Base-by-base conservation (phyloP, 2,888 invertebrate species). In the Physocephala rufipes region DNA sequence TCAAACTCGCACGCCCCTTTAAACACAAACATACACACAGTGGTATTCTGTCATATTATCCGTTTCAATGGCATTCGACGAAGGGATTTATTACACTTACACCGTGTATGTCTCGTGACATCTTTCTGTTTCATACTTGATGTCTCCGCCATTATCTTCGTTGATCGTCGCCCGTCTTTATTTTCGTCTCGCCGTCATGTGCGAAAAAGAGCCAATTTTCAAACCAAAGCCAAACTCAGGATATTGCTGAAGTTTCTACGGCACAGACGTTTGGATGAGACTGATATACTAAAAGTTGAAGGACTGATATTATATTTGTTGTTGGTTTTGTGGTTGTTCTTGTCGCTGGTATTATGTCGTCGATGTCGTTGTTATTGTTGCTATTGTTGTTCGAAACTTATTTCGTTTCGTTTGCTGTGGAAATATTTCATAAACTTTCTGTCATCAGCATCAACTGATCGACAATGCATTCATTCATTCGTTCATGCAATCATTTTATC, bases 241-340 rank as follows among this genome's bases (percentile, higher is more conserved):
- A 64, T 49, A 64, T 64, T 64, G 47, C 49, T 26, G 49, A 64
- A 64, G 64, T 64, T 64, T 64, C 47, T 26, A 28, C 24, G 26
- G 58, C 58, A 15, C 24, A 21, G 26, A 55, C 24, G 53, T 2
- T 36, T 9, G 9, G 36, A 4, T 9, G 36, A 36, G 9, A 9
- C 36, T 36, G 36, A 4, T 36, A 9, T 9, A 7, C 4, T 4
- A 36, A 36, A 36, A 9, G 36, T 36, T 36, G 36, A 36, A 9
- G 9, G 36, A 36, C 36, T 36, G 36, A 36, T 36, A 36, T 36
- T 36, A 9, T 4, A 7, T 36, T 36, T 36, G 36, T 9, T 36
- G 36, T 36, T 36, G 36, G 4, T 36, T 4, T 36, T 36, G 36
- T 36, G 4, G 36, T 36, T 36, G 36, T 36, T 36, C 5, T 36